A percentile compares a stretch with the other conserved stretches of the same genome.
Evolutionary conservation across 2,888 invertebrate genomes (phyloP).

Genomic region (Leptinotarsa juncta): DNA sequence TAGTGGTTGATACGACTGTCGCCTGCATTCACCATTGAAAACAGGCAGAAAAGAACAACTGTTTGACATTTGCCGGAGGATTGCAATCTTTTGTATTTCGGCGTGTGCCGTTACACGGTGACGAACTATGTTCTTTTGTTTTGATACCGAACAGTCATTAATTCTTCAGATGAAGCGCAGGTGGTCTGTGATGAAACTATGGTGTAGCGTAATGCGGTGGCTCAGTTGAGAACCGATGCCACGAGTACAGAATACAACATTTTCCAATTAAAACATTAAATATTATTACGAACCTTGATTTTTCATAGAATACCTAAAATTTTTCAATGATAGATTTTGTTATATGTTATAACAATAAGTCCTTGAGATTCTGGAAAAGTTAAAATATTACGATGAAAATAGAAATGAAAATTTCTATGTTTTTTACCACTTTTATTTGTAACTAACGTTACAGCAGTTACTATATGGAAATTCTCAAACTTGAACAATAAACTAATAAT

Average conservation of each 20-base stretch:
- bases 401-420: too few relatives aligned
- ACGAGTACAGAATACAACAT: neutral
- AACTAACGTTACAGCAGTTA: too few relatives aligned
- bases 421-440: too few relatives aligned
- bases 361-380: too few relatives aligned
- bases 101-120: conserved; percentile 32
- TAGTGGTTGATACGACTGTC: conserved; percentile 5
- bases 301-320: too few relatives aligned
- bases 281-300: too few relatives aligned
- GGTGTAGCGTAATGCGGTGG: neutral
- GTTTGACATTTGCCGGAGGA: conserved; percentile 49
- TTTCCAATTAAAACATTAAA: neutral
- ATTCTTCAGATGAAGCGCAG: conserved; percentile 15
- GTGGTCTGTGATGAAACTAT: conserved; percentile 23
- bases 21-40: conserved; percentile 36
- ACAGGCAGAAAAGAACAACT: conserved; percentile 46
- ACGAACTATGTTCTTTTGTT: conserved; percentile 11
- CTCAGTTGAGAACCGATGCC: neutral
- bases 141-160: conserved; percentile 14
- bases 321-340: neutral
- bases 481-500: too few relatives aligned
- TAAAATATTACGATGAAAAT: too few relatives aligned
- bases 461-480: too few relatives aligned
- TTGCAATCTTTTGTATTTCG: conserved; percentile 48
- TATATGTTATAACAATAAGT: too few relatives aligned